Conservation (phyloP, 2,113 vertebrate species). For the Baryphthengus martii region DNA sequence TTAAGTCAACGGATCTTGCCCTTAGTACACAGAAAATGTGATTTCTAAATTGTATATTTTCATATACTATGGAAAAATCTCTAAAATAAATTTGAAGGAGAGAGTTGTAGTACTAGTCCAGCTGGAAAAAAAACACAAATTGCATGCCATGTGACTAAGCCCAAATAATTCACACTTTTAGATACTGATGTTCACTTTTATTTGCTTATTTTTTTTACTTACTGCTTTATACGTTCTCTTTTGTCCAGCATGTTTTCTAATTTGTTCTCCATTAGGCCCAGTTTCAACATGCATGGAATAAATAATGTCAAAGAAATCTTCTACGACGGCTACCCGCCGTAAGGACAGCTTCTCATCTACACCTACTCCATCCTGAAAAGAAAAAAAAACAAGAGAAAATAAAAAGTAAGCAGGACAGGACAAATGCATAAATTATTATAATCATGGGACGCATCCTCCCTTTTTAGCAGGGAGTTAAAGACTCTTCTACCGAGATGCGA, state of each 20-base stretch:
- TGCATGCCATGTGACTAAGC: not conserved
- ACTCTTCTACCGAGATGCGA: not conserved
- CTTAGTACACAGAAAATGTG: not conserved
- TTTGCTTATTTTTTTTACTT: constrained; percentile 42
- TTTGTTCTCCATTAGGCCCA: constrained; percentile 85
- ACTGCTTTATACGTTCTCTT: constrained; percentile 88
- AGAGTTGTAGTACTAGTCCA: not conserved
- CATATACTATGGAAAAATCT: not conserved
- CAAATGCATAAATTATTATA: not conserved
- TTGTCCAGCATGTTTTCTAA: constrained; percentile 84
- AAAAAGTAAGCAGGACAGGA: constrained; percentile 5
- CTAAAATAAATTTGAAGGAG: not conserved
- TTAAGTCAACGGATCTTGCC: not conserved
- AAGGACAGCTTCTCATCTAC: constrained; percentile 84
- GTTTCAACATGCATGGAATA: constrained; percentile 88
- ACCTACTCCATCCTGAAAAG: constrained; percentile 80
- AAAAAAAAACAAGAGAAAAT: not conserved
- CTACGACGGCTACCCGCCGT: constrained; percentile 82
- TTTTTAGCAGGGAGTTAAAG: not conserved
- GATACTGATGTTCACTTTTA: not conserved
- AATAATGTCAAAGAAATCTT: constrained; percentile 88
- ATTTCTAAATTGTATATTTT: not conserved
- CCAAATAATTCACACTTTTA: not conserved
- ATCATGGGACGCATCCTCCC: not conserved
- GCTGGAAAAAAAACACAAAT: not conserved